These are phyloP conservation scores for Rhea americana DNA, from an alignment of 2,113 vertebrate genomes.

Conservation along the genomic window DNA sequence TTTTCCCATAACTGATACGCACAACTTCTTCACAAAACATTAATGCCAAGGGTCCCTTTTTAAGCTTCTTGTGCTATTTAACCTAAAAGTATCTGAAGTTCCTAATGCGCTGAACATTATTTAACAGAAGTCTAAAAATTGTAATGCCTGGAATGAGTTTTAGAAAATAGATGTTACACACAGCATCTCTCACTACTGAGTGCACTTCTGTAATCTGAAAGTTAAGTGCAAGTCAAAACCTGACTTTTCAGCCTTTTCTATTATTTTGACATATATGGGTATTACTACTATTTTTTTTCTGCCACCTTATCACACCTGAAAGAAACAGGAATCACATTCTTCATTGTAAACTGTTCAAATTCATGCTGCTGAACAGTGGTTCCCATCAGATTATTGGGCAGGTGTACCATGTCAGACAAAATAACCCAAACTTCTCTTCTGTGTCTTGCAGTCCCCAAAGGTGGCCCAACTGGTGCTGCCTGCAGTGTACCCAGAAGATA, in stretches of 20 bases:
- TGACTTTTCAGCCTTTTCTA: background rate
- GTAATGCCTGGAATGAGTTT: background rate
- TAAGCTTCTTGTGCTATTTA: background rate
- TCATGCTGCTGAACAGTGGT: background rate
- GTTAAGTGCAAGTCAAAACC: background rate
- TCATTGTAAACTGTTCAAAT: background rate
- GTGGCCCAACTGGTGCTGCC: background rate
- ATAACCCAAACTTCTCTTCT: background rate
- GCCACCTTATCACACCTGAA: background rate
- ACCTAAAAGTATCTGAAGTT: background rate
- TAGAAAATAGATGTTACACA: background rate
- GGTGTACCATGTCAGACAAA: background rate
- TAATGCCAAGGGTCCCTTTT: background rate
- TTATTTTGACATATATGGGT: background rate
- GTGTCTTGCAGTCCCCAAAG: background rate
- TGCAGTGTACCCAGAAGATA: background rate
- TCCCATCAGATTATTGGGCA: background rate
- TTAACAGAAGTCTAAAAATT: background rate
- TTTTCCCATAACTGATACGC: background rate
- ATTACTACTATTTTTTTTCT: background rate
- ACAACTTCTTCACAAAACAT: background rate
- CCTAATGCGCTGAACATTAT: background rate
- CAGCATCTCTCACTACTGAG: background rate
- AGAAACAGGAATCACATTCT: background rate
- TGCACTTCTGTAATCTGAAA: background rate